Evolutionary conservation across 2,888 invertebrate genomes (phyloP).

Genomic region (Epinotia brunnichana): DNA sequence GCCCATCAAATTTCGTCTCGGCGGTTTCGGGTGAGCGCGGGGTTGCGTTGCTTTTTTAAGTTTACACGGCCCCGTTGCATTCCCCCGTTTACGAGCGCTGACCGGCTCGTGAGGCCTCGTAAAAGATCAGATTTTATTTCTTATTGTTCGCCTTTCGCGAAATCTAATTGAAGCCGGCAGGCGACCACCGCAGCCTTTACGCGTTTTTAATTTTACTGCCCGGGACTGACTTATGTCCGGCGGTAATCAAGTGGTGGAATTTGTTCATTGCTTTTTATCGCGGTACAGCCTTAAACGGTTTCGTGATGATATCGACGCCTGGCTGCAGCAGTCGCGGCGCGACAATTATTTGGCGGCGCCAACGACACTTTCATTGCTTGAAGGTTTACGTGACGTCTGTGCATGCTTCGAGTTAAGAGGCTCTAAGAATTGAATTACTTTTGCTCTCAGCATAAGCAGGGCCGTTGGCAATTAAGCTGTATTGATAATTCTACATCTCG

Average conservation of each 20-base stretch:
- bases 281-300: conserved; percentile 66
- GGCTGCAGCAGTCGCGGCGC: background rate
- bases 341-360: background rate
- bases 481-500: background rate
- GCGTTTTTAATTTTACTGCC: conserved; percentile 79
- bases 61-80: conserved; percentile 73
- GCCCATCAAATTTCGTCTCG: conserved; percentile 71
- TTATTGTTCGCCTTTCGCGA: conserved; percentile 83
- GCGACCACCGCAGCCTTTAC: conserved; percentile 72
- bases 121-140: conserved; percentile 82
- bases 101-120: conserved; percentile 76
- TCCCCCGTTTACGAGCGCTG: conserved; percentile 77
- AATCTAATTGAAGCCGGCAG: conserved; percentile 80
- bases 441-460: background rate
- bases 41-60: conserved; percentile 71
- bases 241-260: conserved; percentile 67
- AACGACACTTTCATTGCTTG: background rate
- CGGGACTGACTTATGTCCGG: conserved; percentile 70
- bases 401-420: background rate
- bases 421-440: conserved; percentile 8
- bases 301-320: conserved; percentile 40
- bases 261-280: conserved; percentile 76
- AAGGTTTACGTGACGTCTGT: background rate
- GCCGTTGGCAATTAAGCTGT: background rate
- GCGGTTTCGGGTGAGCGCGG: conserved; percentile 64